A percentile compares a stretch with the other conserved stretches of the same genome.
Conservation (phyloP, 1,140 invertebrate species). For the Trachymyrmex cornetzi region DNA sequence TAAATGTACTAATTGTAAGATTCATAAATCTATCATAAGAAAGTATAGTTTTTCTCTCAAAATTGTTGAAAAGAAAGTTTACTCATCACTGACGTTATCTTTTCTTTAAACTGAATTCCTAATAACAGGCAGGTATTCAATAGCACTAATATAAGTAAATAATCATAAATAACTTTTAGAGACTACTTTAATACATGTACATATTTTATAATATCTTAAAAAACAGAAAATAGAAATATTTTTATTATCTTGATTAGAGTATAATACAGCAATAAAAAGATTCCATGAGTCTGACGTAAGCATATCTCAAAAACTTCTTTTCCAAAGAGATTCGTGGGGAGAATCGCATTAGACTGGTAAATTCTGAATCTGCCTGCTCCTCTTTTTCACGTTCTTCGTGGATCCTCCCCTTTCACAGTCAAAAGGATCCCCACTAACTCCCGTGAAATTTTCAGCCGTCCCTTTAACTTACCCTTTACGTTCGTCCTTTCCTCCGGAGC, state of each 20-base stretch:
- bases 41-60: not conserved
- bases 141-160: not conserved
- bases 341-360: constrained; percentile 82
- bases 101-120: not conserved
- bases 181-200: not conserved
- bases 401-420: constrained; percentile 35
- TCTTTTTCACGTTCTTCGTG: constrained; percentile 46
- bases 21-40: not conserved
- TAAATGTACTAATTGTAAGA: not conserved
- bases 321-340: constrained; percentile 62
- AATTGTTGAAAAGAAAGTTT: not conserved
- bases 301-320: constrained; percentile 67
- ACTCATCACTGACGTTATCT: not conserved
- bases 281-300: constrained; percentile 70
- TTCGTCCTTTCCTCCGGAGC: constrained; percentile 9
- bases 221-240: constrained; percentile 11
- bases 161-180: not conserved
- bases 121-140: not conserved
- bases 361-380: constrained; percentile 73
- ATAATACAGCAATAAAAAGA: constrained; percentile 66
- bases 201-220: not conserved
- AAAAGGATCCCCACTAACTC: constrained; percentile 44
- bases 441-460: constrained; percentile 53
- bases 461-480: constrained; percentile 40
- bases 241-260: not conserved